Evolutionary conservation across 2,888 invertebrate genomes (phyloP), one percentile per base, ranked within the genome.

Genomic region (Patella depressa): DNA sequence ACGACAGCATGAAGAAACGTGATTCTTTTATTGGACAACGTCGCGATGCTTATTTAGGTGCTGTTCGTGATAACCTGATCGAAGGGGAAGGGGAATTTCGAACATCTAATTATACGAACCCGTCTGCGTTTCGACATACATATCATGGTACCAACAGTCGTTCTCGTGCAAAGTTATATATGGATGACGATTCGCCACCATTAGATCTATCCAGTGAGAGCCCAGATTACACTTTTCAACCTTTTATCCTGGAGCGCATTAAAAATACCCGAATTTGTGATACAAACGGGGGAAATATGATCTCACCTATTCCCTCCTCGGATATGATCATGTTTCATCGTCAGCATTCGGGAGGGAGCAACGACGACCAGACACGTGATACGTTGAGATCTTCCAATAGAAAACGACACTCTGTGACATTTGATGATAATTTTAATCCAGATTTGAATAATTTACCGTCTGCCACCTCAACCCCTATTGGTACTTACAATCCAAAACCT

Each of bases 141-240:
- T 98, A 97, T 93, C 97, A 97, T 92, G 97, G 96, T 0, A 82
- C 85, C 29, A 96, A 96, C 71, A 94, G 95, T 9, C 93, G 95
- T 88, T 87, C 90, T 65, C 81, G 91, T 73, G 91, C 91, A 53
- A 87, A 87, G 81, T 85, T 89, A 19, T 85, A 88, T 76, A 86
- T 89, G 79, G 86, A 89, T 59, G 87, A 88, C 76, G 84, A 87
- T 76, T 90, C 90, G 2, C 83, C 86, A 14, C 87, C 88, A 80
- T 77, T 17, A 54, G 70, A 72, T 72, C 73, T 19, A 15, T 53
- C 54, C 65, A 77, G 69, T 69, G 80, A 80, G 53, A 75, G 73
- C 74, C 78, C 76, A 17, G 57, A 72, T n/a, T 78, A 79, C 19
- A 76, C 82, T 15, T 78, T 82, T 65, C 79, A 81, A 24, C 79